phyloP scores from a whole-genome alignment of 2,113 vertebrate genomes.

The Hipposideros armiger region DNA sequence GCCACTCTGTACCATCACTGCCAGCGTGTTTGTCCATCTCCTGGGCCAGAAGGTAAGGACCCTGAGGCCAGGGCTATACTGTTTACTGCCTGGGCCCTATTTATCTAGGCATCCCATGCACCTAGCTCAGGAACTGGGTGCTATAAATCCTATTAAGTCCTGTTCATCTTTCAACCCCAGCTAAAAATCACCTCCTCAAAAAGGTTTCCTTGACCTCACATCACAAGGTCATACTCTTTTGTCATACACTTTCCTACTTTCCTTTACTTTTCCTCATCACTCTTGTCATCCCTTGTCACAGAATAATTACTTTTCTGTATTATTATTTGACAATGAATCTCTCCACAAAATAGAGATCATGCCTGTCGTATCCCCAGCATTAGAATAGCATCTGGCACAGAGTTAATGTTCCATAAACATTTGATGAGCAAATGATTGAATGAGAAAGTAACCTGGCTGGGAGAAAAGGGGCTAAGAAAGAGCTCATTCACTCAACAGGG shows the following conservation, averaged over 20 bases:
- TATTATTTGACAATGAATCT: background rate
- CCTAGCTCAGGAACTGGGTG: background rate
- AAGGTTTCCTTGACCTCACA: background rate
- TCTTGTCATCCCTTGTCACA: background rate
- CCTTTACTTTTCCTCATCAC: background rate
- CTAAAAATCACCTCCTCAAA: background rate
- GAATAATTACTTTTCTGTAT: background rate
- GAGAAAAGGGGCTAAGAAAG: background rate
- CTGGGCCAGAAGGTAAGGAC: background rate
- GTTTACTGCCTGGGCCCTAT: background rate
- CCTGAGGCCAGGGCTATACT: background rate
- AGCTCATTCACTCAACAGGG: background rate
- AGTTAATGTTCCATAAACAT: background rate
- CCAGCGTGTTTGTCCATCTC: background rate
- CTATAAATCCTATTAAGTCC: background rate
- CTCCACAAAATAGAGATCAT: background rate
- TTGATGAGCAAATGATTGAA: background rate
- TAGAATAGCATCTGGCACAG: background rate
- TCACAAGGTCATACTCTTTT: background rate
- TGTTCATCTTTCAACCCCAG: background rate
- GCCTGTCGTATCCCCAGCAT: background rate
- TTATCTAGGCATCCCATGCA: background rate
- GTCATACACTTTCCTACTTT: background rate
- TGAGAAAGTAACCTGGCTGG: background rate
- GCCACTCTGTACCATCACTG: rapidly evolving